Conservation (phyloP, 2,113 vertebrate species). For the Tetrao urogallus region DNA sequence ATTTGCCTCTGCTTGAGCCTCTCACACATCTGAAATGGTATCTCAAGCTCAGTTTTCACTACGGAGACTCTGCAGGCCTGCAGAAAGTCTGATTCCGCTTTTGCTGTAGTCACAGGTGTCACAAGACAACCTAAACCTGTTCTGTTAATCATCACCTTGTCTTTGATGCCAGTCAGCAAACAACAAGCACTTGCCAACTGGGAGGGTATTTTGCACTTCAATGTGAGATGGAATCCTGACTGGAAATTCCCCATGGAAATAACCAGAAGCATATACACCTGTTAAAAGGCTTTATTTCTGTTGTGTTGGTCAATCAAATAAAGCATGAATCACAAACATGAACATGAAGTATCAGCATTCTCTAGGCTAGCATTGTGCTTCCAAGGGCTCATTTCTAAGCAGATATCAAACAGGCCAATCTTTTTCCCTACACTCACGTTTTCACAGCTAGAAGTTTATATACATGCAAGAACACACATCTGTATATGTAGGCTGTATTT, state of each 20-base stretch:
- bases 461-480: background rate
- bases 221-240: background rate
- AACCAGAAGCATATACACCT: background rate
- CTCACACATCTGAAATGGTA: background rate
- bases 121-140: background rate
- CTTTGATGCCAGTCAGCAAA: background rate
- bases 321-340: background rate
- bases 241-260: background rate
- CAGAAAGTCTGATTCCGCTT: background rate
- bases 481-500: background rate
- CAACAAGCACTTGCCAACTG: background rate
- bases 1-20: background rate
- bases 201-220: background rate
- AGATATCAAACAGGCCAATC: background rate
- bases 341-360: fast-evolving
- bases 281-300: background rate
- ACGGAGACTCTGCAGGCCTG: background rate
- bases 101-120: background rate
- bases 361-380: background rate
- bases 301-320: background rate
- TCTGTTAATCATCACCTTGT: background rate
- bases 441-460: background rate
- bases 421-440: background rate
- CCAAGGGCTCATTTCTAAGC: background rate
- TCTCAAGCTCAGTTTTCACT: background rate